Percentiles rank a stretch among this genome's conserved stretches.
phyloP scores from a whole-genome alignment of 2,888 invertebrate species.

The Mythimna ferrago region DNA sequence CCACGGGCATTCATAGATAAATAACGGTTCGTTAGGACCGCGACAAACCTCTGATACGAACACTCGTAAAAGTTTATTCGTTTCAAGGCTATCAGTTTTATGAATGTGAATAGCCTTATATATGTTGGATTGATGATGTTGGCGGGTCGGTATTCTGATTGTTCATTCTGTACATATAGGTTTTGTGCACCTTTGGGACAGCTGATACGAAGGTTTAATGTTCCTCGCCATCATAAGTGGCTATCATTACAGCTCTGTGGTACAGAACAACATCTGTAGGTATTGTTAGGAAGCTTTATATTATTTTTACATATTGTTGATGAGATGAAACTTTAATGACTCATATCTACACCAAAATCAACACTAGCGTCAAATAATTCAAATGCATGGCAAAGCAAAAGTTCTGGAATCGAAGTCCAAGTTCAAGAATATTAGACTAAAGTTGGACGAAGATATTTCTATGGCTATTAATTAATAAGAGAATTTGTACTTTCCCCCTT shows the following conservation, averaged over 20 bases:
- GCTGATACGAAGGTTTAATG: not conserved
- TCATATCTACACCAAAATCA: no score
- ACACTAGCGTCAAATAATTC: no score
- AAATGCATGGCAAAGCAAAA: no score
- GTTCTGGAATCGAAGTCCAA: no score
- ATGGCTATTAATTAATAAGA: no score
- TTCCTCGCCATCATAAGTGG: not conserved
- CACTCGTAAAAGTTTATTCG: constrained; percentile 59
- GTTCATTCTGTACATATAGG: constrained; percentile 1
- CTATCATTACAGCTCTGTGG: not conserved
- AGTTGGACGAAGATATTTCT: no score
- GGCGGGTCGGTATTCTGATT: not conserved
- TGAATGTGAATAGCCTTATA: constrained; percentile 44
- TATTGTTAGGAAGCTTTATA: not conserved
- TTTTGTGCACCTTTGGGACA: not conserved
- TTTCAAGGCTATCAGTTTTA: constrained; percentile 58
- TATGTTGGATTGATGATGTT: constrained; percentile 23
- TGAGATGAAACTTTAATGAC: no score
- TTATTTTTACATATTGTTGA: not conserved
- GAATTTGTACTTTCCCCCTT: no score
- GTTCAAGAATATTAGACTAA: no score
- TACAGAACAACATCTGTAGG: not conserved
- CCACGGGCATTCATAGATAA: constrained; percentile 30
- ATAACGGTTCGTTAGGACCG: constrained; percentile 30
- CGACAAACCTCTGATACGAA: constrained; percentile 45